Percentiles rank a stretch among this genome's conserved stretches.
Evolutionary conservation across 1,140 invertebrate species (phyloP).

Genomic region (Akabosia matsudoensis): DNA sequence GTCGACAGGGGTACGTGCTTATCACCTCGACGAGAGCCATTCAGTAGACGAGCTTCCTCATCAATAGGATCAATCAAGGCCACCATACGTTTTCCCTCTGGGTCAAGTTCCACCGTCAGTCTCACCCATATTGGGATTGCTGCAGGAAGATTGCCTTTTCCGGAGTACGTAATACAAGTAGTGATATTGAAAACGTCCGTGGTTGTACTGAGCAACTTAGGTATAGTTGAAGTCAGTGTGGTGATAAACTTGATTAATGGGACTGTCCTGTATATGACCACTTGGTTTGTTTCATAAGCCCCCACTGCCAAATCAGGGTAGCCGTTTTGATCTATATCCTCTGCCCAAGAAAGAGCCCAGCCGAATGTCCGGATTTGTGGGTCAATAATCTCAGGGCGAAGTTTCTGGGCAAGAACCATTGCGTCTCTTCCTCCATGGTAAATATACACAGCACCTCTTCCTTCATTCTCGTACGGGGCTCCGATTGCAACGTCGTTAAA

Average conservation of each 20-base stretch:
- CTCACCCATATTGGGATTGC: constrained; percentile 13
- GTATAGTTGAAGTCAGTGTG: constrained; percentile 46
- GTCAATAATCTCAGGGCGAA: constrained; percentile 38
- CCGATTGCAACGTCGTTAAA: constrained; percentile 56
- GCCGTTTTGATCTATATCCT: constrained; percentile 53
- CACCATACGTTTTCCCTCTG: constrained; percentile 14
- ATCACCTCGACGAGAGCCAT: not conserved
- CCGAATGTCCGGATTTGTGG: constrained; percentile 49
- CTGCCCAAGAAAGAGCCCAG: constrained; percentile 46
- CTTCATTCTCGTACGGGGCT: constrained; percentile 57
- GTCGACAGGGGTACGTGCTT: no score
- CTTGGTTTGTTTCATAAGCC: constrained; percentile 47
- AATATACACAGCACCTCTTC: constrained; percentile 56
- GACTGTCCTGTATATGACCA: constrained; percentile 43
- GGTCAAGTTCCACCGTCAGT: constrained; percentile 12
- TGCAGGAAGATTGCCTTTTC: constrained; percentile 42
- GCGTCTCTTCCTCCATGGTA: constrained; percentile 53
- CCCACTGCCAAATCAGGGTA: constrained; percentile 50
- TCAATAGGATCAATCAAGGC: not conserved
- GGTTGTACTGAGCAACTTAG: constrained; percentile 52
- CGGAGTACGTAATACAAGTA: constrained; percentile 48
- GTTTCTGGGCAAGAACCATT: not conserved
- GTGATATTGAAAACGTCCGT: constrained; percentile 50
- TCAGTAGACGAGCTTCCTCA: not conserved
- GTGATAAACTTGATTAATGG: constrained; percentile 40